Base-by-base conservation (phyloP, 2,797 vertebrate genomes). In the Tinamus major region DNA sequence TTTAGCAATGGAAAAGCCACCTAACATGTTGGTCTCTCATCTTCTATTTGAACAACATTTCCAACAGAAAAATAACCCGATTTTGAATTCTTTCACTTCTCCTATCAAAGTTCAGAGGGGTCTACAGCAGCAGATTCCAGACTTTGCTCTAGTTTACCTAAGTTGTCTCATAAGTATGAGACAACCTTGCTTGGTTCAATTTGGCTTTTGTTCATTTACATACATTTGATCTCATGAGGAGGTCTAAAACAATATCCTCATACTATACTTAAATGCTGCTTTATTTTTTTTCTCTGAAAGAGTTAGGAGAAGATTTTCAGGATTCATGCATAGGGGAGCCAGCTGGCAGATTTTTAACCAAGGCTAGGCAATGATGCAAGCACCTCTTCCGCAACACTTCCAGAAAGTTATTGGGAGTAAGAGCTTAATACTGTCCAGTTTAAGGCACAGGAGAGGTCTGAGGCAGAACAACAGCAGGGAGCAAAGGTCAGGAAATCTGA, bases 401-500 rank as follows among this genome's bases (percentile, higher is more conserved):
- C 35, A 71, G 85, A 83, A 75, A 89, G 85, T 55, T 42, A 71
- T 16, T 13, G 59, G n/a, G 23, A 55, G 11, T 23, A 29, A 15
- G 3, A 10, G 10, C 31, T 0, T 72, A 68, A 80, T 0, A 1
- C 17, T 64, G 13, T 24, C 9, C 26, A 56, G 14, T 46, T 91
- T 75, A 89, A 87, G 37, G 33, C 19, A 74, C 2, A 27, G 23
- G 33, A 26, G 41, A 58, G 19, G 11, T 67, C 31, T 49, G 26
- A 91, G 79, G 64, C 41, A 82, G 72, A 92, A 51, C 6, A 87
- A 39, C 24, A 58, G 53, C 5, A 83, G 19, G 33, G 49, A 86
- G 15, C 46, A 89, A 92, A 94, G 87, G 87, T 93, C 89, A 89
- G 89, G 59, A 64, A 83, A 79, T 78, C 56, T 29, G 41, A 78